A percentile compares a stretch with the other conserved stretches of the same genome.
Conservation (phyloP, 1,140 invertebrate species). For the Cydia pomonella region DNA sequence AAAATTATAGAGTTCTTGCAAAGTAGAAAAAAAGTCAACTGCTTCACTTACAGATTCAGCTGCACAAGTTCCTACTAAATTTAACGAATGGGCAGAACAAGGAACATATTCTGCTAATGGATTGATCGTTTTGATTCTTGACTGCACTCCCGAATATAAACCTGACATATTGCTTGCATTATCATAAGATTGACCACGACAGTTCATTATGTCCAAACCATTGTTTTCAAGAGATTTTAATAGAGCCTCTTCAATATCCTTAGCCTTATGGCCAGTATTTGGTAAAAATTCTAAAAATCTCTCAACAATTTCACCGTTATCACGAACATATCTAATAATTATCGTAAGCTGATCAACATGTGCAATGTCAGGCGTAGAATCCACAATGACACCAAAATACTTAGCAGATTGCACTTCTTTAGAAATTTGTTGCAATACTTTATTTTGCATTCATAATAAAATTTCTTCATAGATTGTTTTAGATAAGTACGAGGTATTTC, state of each 20-base stretch:
- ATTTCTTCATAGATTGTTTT: too few species aligned
- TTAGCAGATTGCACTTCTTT: too few species aligned
- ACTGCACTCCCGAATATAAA: slow-evolving; percentile 46
- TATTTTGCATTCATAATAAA: too few species aligned
- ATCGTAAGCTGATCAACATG: slow-evolving; percentile 39
- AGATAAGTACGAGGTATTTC: too few species aligned
- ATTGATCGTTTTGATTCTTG: slow-evolving; percentile 35
- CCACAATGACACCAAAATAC: too few species aligned
- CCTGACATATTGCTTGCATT: slow-evolving; percentile 69
- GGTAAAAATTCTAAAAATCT: slow-evolving; percentile 34
- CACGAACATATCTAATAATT: slow-evolving; percentile 36
- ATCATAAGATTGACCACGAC: slow-evolving; percentile 62
- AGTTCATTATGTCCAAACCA: slow-evolving; percentile 54
- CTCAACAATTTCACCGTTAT: slow-evolving; percentile 32
- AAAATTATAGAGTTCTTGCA: too few species aligned
- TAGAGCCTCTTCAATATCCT: slow-evolving; percentile 28
- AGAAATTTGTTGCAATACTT: too few species aligned
- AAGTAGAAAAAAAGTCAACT: too few species aligned
- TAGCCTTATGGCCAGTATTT: slow-evolving; percentile 33
- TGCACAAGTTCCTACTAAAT: too few species aligned
- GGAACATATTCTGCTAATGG: not conserved
- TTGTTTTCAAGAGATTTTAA: slow-evolving; percentile 19
- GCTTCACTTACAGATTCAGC: too few species aligned
- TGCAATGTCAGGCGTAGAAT: too few species aligned
- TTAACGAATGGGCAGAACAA: not conserved